Conservation (phyloP, 2,797 vertebrate species). For the Phoebastria nigripes region DNA sequence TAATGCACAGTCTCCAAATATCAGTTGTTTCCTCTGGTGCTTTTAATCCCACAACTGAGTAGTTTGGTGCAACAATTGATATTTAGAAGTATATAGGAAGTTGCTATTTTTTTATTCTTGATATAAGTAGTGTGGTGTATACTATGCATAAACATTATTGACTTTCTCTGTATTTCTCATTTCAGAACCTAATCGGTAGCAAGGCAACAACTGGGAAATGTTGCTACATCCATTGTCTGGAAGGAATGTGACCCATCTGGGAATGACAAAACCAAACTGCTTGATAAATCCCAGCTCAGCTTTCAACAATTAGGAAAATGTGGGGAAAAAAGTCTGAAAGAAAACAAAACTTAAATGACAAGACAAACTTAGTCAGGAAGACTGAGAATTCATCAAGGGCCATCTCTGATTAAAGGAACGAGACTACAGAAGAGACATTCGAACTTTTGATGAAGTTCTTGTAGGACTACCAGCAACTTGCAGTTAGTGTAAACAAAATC, state of each 20-base stretch:
- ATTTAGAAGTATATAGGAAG: background rate
- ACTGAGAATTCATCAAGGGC: background rate
- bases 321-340: background rate
- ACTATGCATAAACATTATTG: background rate
- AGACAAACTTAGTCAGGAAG: constrained; percentile 21
- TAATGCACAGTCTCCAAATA: background rate
- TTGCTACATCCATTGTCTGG: background rate
- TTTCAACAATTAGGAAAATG: background rate
- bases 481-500: background rate
- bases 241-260: constrained; percentile 31
- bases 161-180: constrained; percentile 38
- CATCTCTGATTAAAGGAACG: background rate
- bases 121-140: background rate
- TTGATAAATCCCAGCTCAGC: constrained; percentile 30
- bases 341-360: background rate
- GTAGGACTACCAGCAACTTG: background rate
- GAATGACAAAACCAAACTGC: constrained; percentile 14
- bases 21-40: background rate
- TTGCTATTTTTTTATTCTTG: background rate
- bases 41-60: background rate
- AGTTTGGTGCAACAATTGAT: background rate
- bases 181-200: constrained; percentile 31
- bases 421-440: background rate
- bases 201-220: background rate
- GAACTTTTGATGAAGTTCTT: background rate